Evolutionary conservation across 2,888 invertebrate genomes (phyloP).

Genomic region (Elysia crispata): DNA sequence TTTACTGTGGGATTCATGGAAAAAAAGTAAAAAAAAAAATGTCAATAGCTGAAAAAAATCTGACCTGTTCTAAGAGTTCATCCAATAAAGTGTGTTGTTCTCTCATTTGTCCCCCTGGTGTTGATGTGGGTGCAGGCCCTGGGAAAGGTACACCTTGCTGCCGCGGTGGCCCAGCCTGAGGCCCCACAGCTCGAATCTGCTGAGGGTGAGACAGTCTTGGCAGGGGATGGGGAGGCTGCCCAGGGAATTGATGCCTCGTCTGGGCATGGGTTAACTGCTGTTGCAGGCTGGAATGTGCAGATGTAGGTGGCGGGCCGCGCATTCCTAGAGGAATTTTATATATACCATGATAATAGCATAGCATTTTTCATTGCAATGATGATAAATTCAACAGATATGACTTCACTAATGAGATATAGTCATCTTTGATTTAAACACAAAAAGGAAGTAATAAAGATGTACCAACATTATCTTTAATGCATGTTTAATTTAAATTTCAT

Average conservation of each 20-base stretch:
- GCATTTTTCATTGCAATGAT: no score
- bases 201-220: conserved; percentile 53
- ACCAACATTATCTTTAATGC: no score
- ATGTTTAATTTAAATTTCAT: no score
- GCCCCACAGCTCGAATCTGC: conserved; percentile 33
- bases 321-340: conserved; percentile 44
- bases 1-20: no score
- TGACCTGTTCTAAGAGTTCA: conserved; percentile 56
- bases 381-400: no score
- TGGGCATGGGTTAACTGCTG: conserved; percentile 51
- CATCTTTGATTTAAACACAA: no score
- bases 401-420: no score
- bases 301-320: conserved; percentile 46
- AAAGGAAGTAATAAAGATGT: no score
- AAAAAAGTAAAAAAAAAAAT: neutral
- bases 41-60: neutral
- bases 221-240: conserved; percentile 49
- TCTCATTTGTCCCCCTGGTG: conserved; percentile 19
- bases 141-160: conserved; percentile 45
- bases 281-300: conserved; percentile 51
- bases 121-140: conserved; percentile 34
- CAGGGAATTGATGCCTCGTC: conserved; percentile 45
- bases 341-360: no score
- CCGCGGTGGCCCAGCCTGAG: conserved; percentile 29
- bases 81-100: conserved; percentile 56